phyloP scores from a whole-genome alignment of 2,888 invertebrate genomes.

The Elysia crispata region DNA sequence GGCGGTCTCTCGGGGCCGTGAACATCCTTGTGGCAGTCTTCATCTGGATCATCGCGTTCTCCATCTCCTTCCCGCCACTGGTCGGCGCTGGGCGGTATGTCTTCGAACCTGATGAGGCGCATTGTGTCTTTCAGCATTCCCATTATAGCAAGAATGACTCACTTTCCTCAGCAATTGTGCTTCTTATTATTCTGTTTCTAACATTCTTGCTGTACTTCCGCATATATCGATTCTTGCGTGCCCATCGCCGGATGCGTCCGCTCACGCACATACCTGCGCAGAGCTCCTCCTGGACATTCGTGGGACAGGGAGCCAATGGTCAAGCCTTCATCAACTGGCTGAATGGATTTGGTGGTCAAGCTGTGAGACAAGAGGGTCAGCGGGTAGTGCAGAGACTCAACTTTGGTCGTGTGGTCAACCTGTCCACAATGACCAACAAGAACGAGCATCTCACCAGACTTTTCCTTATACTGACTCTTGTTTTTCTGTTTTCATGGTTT shows the following conservation, averaged over 20 bases:
- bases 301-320: constrained; percentile 71
- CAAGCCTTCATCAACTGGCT: constrained; percentile 69
- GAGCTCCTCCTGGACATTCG: constrained; percentile 73
- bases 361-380: constrained; percentile 57
- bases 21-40: constrained; percentile 64
- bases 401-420: constrained; percentile 65
- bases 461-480: constrained; percentile 65
- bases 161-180: constrained; percentile 69
- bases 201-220: constrained; percentile 66
- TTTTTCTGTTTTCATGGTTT: constrained; percentile 64
- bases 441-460: constrained; percentile 70
- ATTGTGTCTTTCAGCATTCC: constrained; percentile 70
- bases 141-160: constrained; percentile 70
- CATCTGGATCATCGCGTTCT: constrained; percentile 68
- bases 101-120: constrained; percentile 68
- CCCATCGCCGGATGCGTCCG: constrained; percentile 71
- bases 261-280: constrained; percentile 66
- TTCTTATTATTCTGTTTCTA: constrained; percentile 60
- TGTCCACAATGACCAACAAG: constrained; percentile 56
- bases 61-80: constrained; percentile 72
- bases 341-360: constrained; percentile 66
- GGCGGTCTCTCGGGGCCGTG: constrained; percentile 63
- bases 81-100: constrained; percentile 70
- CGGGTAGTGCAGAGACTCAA: constrained; percentile 55
- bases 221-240: constrained; percentile 68